Conservation (phyloP, 2,113 vertebrate genomes). For the Malaclemys terrapin region DNA sequence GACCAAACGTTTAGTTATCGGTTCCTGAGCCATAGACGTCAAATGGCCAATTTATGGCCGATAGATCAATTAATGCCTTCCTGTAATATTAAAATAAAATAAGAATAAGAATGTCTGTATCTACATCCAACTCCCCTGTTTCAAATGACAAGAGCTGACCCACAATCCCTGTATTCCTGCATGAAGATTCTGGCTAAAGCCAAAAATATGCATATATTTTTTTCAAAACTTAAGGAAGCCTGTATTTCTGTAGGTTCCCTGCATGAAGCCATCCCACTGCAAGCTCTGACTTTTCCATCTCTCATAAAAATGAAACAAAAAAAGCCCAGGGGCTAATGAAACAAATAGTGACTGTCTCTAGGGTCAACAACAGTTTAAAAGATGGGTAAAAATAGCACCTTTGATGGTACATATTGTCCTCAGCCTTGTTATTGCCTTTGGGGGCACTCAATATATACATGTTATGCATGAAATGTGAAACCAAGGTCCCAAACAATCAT, state of each 20-base stretch:
- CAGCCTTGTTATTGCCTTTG: background rate
- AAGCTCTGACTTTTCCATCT: background rate
- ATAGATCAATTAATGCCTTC: constrained; percentile 21
- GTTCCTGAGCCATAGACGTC: background rate
- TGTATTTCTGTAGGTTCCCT: constrained; percentile 38
- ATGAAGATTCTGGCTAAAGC: constrained; percentile 35
- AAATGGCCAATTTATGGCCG: constrained; percentile 26
- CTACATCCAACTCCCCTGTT: constrained; percentile 1
- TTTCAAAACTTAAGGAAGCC: constrained; percentile 40
- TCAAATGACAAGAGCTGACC: background rate
- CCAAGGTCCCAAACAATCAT: background rate
- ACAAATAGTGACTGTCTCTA: background rate
- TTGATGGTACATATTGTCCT: background rate
- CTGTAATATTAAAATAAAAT: constrained; percentile 27
- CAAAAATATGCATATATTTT: constrained; percentile 22
- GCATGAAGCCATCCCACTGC: constrained; percentile 44
- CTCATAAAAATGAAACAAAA: background rate
- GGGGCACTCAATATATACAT: background rate
- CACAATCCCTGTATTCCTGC: background rate
- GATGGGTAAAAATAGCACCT: background rate
- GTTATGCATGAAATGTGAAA: background rate
- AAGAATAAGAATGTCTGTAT: constrained; percentile 18
- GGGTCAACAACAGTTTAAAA: constrained; percentile 33
- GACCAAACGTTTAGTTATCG: constrained; percentile 31
- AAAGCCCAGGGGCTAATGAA: constrained; percentile 34